phyloP scores from a whole-genome alignment of 1,140 invertebrate species.

The Babylonia areolata region DNA sequence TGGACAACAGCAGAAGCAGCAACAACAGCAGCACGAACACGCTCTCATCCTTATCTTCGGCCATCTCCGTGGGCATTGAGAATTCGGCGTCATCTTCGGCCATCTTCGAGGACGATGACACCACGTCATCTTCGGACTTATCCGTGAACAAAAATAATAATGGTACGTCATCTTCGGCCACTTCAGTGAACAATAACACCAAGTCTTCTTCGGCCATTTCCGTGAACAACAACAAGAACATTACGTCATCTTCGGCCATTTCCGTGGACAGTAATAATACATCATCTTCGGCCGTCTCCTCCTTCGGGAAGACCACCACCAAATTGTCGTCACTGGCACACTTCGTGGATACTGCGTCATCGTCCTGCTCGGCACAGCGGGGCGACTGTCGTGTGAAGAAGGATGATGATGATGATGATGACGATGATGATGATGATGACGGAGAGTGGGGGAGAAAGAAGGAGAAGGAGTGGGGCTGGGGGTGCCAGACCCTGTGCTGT shows the following conservation, averaged over 20 bases:
- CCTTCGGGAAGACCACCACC: too few species aligned
- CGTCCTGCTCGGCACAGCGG: too few species aligned
- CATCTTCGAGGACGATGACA: neutral
- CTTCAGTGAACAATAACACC: neutral
- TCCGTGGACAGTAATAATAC: neutral
- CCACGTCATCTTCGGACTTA: neutral
- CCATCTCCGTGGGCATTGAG: neutral
- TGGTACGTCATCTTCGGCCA: neutral
- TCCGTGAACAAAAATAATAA: neutral
- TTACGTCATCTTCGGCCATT: neutral
- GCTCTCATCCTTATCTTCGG: neutral
- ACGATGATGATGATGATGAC: too few species aligned
- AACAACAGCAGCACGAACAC: too few species aligned
- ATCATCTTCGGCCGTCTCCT: neutral
- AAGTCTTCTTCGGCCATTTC: too few species aligned
- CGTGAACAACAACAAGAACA: too few species aligned
- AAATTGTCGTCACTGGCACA: too few species aligned
- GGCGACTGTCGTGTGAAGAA: neutral
- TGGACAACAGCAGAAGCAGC: too few species aligned
- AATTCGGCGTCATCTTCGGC: neutral
- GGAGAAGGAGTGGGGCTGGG: too few species aligned
- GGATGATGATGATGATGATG: neutral
- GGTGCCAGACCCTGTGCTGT: neutral
- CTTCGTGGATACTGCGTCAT: too few species aligned
- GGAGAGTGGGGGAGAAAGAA: too few species aligned